Evolutionary conservation across 2,797 vertebrate species (phyloP).

Genomic region (Muscicapa comitata): DNA sequence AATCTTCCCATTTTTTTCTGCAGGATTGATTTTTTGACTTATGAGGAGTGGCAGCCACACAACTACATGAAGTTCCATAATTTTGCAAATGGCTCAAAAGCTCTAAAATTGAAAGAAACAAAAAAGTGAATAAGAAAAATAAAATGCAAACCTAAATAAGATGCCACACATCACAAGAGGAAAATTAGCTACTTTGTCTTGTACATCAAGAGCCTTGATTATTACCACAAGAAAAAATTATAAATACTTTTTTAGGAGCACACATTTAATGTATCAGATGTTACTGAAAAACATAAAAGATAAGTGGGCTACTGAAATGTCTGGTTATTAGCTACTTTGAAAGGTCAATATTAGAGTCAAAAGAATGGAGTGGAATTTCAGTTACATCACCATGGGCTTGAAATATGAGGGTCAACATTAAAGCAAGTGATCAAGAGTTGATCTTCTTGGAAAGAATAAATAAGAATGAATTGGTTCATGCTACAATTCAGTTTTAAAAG

Average conservation of each 20-base stretch:
- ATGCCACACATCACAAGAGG: not conserved
- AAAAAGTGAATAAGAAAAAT: not conserved
- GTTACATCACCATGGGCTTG: not conserved
- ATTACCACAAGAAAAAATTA: not conserved
- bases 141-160: not conserved
- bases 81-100: not conserved
- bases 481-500: not conserved
- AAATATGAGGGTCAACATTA: not conserved
- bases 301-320: not conserved
- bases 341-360: not conserved
- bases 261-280: not conserved
- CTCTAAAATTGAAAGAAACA: not conserved
- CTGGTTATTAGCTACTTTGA: not conserved
- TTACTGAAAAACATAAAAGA: not conserved
- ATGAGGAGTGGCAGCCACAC: not conserved
- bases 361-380: not conserved
- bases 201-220: not conserved
- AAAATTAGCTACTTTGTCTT: not conserved
- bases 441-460: not conserved
- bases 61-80: not conserved
- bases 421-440: not conserved
- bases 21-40: not conserved
- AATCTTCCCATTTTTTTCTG: not conserved
- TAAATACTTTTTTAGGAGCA: not conserved
- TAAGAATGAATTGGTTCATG: not conserved